phyloP scores from a whole-genome alignment of 2,888 invertebrate species.

The Metallyticus violacea region DNA sequence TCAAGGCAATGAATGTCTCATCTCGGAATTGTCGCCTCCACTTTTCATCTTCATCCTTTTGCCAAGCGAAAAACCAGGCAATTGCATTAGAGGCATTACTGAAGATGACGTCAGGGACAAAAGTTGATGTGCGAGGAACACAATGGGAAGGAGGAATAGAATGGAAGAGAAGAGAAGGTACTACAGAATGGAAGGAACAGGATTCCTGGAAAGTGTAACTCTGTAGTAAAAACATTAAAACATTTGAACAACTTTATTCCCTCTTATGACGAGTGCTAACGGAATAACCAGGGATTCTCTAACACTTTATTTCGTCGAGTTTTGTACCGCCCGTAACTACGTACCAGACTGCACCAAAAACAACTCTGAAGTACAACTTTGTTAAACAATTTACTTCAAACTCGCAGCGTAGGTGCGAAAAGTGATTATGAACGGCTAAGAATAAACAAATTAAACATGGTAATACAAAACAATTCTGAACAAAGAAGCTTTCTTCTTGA shows the following conservation, averaged over 20 bases:
- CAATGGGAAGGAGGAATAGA: background rate
- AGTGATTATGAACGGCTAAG: background rate
- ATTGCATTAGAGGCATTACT: constrained; percentile 22
- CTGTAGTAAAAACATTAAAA: too few species aligned
- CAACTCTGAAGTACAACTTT: too few species aligned
- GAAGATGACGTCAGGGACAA: constrained; percentile 13
- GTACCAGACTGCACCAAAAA: too few species aligned
- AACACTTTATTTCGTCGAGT: too few species aligned
- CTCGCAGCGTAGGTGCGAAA: background rate
- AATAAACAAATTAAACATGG: background rate
- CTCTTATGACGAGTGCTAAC: too few species aligned
- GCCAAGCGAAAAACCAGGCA: constrained; percentile 21
- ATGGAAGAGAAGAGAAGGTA: too few species aligned
- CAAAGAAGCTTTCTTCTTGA: background rate
- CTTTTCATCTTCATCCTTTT: constrained; percentile 21
- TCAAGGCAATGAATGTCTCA: constrained; percentile 24
- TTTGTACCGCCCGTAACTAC: too few species aligned
- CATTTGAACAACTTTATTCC: too few species aligned
- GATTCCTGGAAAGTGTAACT: background rate
- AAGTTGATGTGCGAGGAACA: background rate
- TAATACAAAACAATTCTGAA: background rate
- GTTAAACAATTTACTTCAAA: too few species aligned
- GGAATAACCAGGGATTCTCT: too few species aligned
- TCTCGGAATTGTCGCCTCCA: constrained; percentile 23
- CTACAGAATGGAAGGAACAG: too few species aligned